These are phyloP conservation scores for Notechis scutatus DNA, from an alignment of 2,113 vertebrate genomes.

Conservation along the genomic window DNA sequence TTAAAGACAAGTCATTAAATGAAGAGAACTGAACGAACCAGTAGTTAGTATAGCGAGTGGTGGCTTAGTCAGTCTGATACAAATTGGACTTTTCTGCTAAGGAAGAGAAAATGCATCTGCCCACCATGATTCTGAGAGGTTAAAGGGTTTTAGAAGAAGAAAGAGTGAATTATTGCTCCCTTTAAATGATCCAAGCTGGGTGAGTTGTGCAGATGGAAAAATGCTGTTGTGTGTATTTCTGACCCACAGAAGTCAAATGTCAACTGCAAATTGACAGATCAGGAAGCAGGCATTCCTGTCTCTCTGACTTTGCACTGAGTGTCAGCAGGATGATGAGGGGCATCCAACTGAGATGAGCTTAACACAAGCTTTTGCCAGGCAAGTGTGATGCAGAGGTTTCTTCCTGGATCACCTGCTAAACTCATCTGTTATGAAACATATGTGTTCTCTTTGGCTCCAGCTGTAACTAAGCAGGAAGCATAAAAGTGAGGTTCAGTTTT, in stretches of 20 bases:
- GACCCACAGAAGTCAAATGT: slow-evolving; percentile 37
- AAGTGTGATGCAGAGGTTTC: slow-evolving; percentile 1
- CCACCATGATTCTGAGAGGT: slow-evolving; percentile 7
- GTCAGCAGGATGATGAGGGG: slow-evolving; percentile 33
- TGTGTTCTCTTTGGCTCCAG: neutral
- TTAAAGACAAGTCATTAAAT: slow-evolving; percentile 60
- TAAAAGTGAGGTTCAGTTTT: neutral
- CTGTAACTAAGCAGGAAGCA: neutral
- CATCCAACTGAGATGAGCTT: slow-evolving; percentile 18
- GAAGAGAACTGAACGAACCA: slow-evolving; percentile 35
- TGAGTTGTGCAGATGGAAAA: slow-evolving; percentile 47
- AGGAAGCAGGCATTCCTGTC: slow-evolving; percentile 56
- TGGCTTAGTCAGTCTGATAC: slow-evolving; percentile 54
- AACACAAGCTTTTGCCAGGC: slow-evolving; percentile 26
- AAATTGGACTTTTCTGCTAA: slow-evolving; percentile 25
- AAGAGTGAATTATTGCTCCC: slow-evolving; percentile 45
- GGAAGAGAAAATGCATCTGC: neutral
- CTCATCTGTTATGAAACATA: neutral
- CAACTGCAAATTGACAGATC: slow-evolving; percentile 57
- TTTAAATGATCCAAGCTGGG: slow-evolving; percentile 46
- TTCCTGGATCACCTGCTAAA: slow-evolving; percentile 11
- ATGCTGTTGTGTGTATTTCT: slow-evolving; percentile 47
- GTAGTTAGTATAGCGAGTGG: slow-evolving; percentile 53
- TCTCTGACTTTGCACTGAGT: slow-evolving; percentile 43
- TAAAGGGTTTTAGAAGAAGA: slow-evolving; percentile 7